phyloP scores from a whole-genome alignment of 2,888 invertebrate species.

The Coelogynopora nodosa region DNA sequence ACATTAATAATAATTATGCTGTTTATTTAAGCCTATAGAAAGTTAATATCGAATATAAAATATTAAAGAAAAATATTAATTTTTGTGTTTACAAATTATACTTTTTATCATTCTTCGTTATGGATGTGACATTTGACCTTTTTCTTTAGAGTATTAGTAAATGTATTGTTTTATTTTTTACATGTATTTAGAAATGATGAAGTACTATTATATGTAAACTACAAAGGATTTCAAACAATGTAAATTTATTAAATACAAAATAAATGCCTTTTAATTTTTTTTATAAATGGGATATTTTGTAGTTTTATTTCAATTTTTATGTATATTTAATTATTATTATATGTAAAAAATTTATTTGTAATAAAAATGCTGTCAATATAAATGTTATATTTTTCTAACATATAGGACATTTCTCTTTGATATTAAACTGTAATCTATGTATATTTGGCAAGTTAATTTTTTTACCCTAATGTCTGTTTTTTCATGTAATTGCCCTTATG shows the following conservation, averaged over 20 bases:
- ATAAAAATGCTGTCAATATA: background rate
- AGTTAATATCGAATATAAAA: constrained; percentile 12
- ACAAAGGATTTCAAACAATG: constrained; percentile 7
- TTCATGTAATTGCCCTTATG: constrained; percentile 16
- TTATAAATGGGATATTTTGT: constrained; percentile 8
- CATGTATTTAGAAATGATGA: background rate
- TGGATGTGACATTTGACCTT: background rate
- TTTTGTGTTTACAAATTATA: background rate
- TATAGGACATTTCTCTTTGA: constrained; percentile 23
- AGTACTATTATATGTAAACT: constrained; percentile 13
- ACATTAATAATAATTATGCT: constrained; percentile 23
- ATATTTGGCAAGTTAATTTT: constrained; percentile 6
- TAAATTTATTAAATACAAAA: background rate
- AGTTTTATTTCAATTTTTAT: constrained; percentile 4
- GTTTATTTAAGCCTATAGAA: constrained; percentile 24
- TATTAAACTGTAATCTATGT: constrained; percentile 22
- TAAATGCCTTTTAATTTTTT: constrained; percentile 1
- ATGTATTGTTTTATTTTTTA: background rate
- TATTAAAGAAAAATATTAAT: background rate
- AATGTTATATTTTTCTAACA: constrained; percentile 27
- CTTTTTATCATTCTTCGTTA: constrained; percentile 2
- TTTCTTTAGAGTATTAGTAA: constrained; percentile 25
- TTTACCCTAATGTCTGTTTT: constrained; percentile 9
- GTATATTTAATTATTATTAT: constrained; percentile 17
- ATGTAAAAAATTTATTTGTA: background rate